A percentile compares a stretch with the other conserved stretches of the same genome.
phyloP scores from a whole-genome alignment of 92 coral and sea anemone species.

The Desmophyllum pertusum region DNA sequence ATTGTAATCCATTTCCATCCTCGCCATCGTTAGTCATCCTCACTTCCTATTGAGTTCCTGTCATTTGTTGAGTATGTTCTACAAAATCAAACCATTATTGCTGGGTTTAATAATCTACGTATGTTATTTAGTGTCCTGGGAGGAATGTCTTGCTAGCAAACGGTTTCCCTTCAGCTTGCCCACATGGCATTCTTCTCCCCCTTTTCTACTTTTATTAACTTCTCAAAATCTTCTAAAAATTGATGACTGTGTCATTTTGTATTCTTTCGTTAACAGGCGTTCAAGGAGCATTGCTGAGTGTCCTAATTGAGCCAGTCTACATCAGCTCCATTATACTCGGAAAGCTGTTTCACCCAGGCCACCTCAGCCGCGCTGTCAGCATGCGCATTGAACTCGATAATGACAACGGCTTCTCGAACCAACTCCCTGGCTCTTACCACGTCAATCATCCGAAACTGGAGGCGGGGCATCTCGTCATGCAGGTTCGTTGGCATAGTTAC shows the following conservation, averaged over 20 bases:
- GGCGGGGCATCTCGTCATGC: slow-evolving; percentile 73
- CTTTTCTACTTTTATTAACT: neutral
- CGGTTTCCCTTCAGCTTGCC: neutral
- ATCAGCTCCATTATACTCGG: slow-evolving; percentile 77
- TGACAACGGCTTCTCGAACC: slow-evolving; percentile 54
- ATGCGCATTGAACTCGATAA: slow-evolving; percentile 77
- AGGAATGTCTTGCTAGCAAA: neutral
- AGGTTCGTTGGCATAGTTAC: slow-evolving; percentile 11
- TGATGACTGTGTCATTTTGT: too few species aligned
- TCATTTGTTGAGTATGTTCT: neutral
- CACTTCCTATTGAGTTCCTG: neutral
- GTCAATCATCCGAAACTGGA: slow-evolving; percentile 88
- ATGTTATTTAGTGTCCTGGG: neutral
- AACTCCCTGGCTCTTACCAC: slow-evolving; percentile 69
- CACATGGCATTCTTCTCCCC: neutral
- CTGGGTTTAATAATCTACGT: neutral
- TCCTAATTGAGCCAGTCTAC: slow-evolving; percentile 84
- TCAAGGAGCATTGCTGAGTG: slow-evolving; percentile 80
- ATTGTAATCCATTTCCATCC: neutral
- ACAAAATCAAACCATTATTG: neutral
- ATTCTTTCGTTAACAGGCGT: slow-evolving; percentile 53
- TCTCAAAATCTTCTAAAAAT: neutral
- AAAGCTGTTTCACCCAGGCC: slow-evolving; percentile 73
- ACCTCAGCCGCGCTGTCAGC: slow-evolving; percentile 89
- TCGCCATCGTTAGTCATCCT: neutral